Percentiles rank a stretch among this genome's conserved stretches.
Evolutionary conservation across 2,888 invertebrate genomes (phyloP).

Genomic region (Augiades crinisus): DNA sequence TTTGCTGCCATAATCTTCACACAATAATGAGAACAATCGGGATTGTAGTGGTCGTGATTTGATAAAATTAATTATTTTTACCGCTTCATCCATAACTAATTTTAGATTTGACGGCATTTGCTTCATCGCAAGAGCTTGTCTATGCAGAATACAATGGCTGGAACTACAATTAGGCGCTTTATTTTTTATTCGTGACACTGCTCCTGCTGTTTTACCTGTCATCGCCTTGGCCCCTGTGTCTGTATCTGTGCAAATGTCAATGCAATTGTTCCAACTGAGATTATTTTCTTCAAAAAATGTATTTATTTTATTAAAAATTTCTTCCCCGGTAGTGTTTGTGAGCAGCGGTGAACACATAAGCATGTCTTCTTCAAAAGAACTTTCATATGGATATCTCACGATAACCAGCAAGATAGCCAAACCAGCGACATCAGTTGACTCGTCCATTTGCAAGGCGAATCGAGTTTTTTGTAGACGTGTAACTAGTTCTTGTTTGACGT

Average conservation of each 20-base stretch:
- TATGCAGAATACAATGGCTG: slow-evolving; percentile 36
- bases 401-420: slow-evolving; percentile 40
- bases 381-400: slow-evolving; percentile 3
- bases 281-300: slow-evolving; percentile 27
- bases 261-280: slow-evolving; percentile 33
- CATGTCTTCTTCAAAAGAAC: slow-evolving; percentile 39
- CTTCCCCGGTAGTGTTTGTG: slow-evolving; percentile 37
- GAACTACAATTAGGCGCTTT: slow-evolving; percentile 38
- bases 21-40: slow-evolving; percentile 25
- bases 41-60: slow-evolving; percentile 34
- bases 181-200: slow-evolving; percentile 34
- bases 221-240: slow-evolving; percentile 38
- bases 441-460: slow-evolving; percentile 44
- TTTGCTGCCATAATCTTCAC: slow-evolving; percentile 34
- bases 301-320: slow-evolving; percentile 20
- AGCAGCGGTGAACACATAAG: slow-evolving; percentile 37
- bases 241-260: slow-evolving; percentile 28
- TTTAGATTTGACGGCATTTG: slow-evolving; percentile 33
- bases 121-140: slow-evolving; percentile 34
- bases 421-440: slow-evolving; percentile 36
- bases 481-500: too few relatives aligned
- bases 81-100: slow-evolving; percentile 30
- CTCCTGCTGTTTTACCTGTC: slow-evolving; percentile 35
- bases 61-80: slow-evolving; percentile 37
- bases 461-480: too few relatives aligned